Conservation (phyloP, 1,140 invertebrate genomes). For the Bombus balteatus region DNA sequence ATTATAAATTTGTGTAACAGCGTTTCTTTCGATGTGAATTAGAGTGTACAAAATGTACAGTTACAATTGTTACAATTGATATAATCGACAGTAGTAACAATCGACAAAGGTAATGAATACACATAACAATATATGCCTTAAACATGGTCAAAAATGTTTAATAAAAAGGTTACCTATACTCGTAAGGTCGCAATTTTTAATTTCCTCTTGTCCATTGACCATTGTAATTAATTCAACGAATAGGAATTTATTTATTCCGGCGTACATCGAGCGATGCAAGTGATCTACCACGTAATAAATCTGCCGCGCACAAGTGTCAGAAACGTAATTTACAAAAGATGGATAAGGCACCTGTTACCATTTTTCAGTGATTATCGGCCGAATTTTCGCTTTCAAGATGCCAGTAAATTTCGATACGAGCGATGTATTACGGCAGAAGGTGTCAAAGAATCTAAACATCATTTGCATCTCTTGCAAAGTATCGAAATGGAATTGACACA, state of each 20-base stretch:
- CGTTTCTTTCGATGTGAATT: too few species aligned
- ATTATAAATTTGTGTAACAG: too few species aligned
- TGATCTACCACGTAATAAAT: constrained; percentile 43
- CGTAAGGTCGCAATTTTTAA: too few species aligned
- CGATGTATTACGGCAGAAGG: background rate
- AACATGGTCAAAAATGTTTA: too few species aligned
- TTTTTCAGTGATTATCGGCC: constrained; percentile 23
- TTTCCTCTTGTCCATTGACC: too few species aligned
- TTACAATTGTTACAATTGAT: too few species aligned
- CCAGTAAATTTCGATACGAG: background rate
- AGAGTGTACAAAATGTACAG: too few species aligned
- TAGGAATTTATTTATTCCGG: constrained; percentile 20
- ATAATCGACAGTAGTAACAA: too few species aligned
- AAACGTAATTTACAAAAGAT: constrained; percentile 33
- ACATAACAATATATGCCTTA: too few species aligned
- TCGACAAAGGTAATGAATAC: too few species aligned
- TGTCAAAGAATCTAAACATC: background rate
- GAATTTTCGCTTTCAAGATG: background rate
- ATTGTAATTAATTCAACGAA: too few species aligned
- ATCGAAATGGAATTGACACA: background rate
- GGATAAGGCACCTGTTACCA: constrained; percentile 43
- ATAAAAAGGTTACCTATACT: too few species aligned
- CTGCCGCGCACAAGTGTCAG: constrained; percentile 7
- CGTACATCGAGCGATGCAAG: background rate
- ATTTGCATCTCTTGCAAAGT: background rate